A percentile compares a stretch with the other conserved stretches of the same genome.
phyloP scores from a whole-genome alignment of 2,113 vertebrate species.

The Xiphias gladius region DNA sequence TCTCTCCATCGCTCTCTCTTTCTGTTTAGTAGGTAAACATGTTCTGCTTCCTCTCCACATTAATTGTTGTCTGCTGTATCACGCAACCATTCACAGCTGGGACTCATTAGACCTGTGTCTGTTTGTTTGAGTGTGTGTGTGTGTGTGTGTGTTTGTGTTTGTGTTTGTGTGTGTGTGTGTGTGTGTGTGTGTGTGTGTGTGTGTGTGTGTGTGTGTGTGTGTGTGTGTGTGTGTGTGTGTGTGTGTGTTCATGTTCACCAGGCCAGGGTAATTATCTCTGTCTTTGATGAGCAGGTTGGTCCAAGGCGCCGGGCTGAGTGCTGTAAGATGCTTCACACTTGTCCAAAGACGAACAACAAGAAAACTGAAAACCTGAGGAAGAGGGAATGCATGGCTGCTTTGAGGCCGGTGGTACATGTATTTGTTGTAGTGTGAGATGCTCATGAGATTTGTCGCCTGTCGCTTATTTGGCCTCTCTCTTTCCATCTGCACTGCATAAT shows the following conservation, averaged over 20 bases:
- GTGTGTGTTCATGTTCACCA: slow-evolving; percentile 41
- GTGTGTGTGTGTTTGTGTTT: slow-evolving; percentile 21
- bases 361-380: not conserved
- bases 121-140: slow-evolving; percentile 40
- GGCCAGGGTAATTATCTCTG: slow-evolving; percentile 66
- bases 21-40: slow-evolving; percentile 75
- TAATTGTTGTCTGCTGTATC: slow-evolving; percentile 79
- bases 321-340: slow-evolving; percentile 66
- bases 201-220: slow-evolving; percentile 55
- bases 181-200: slow-evolving; percentile 53
- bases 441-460: not conserved
- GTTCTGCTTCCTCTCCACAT: slow-evolving; percentile 70
- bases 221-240: slow-evolving; percentile 28
- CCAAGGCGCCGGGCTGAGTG: slow-evolving; percentile 55
- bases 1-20: slow-evolving; percentile 1
- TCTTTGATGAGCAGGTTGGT: slow-evolving; percentile 73
- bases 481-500: not conserved
- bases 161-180: slow-evolving; percentile 37
- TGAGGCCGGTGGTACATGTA: not conserved
- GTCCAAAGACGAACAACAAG: not conserved
- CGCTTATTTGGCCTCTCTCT: not conserved
- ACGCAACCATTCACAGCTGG: slow-evolving; percentile 77
- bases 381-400: slow-evolving; percentile 4
- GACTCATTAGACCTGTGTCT: slow-evolving; percentile 72
- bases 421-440: not conserved